Base-by-base conservation (phyloP, 2,113 vertebrate genomes). In the Pan paniscus region DNA sequence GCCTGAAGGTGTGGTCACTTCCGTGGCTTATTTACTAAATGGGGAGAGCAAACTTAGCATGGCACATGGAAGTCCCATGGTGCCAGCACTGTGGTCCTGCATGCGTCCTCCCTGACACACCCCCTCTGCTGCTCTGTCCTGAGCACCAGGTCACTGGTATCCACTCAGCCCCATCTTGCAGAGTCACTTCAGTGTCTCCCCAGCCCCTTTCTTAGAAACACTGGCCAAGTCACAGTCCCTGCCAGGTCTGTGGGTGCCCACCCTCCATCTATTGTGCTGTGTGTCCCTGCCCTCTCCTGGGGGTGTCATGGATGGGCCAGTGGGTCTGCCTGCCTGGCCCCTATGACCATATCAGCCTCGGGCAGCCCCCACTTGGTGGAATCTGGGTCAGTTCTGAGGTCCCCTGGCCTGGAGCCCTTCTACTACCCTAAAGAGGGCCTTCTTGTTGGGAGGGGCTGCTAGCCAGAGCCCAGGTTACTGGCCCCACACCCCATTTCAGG, bases 41-140 rank as follows among this genome's bases (percentile, higher is more conserved):
- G 32, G 52, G 57, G 48, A 64, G 11, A 55, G 61, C 20, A 50
- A 35, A 43, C 38, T 17, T 27, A 22, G 11, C 38, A 4, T 0
- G 1, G 9, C 22, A 32, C 17, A 55, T 30, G 5, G 27, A 68
- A 14, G 22, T 50, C n/a, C 48, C 20, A 16, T 23, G 8, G 59
- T 35, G 2, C 8, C 12, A 14, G 25, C 52, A 23, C 48, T 16
- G 0, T 13, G 55, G 38, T 35, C 59, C 76, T 38, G 4, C 7
- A 2, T 6, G 27, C 7, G 0, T 64, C 18, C 55, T 3, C 16
- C 3, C 64, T 64, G 35, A 12, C 18, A 18, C 10, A 1, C 43
- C 25, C 48, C 20, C 35, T 55, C 78, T 80, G 20, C 32, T 80
- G 32, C 23, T 23, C 46, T 52, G 48, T 52, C 48, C 76, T 6